These are phyloP conservation scores for Parus major DNA, from an alignment of 2,113 vertebrate genomes.

Conservation along the genomic window DNA sequence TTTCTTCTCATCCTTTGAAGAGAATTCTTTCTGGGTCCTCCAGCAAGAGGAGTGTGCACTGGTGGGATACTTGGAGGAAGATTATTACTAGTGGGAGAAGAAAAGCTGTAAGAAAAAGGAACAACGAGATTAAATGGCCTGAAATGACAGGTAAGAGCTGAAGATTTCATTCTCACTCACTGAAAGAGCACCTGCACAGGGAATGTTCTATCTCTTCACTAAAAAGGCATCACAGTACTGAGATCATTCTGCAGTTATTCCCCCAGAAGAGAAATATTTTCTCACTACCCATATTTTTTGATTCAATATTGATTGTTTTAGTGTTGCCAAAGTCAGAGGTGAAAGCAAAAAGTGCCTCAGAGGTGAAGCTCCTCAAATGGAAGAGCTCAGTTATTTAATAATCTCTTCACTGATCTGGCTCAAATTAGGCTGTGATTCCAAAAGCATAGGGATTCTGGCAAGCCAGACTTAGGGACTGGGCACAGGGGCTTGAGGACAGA, in stretches of 20 bases:
- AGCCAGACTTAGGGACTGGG: background rate
- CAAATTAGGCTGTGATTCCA: background rate
- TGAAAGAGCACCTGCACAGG: background rate
- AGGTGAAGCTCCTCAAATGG: background rate
- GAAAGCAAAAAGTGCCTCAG: slow-evolving; percentile 2
- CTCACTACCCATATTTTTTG: background rate
- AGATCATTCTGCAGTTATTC: background rate
- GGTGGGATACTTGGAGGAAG: background rate
- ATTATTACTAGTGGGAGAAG: background rate
- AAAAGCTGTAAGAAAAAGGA: background rate
- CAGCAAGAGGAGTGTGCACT: too few species aligned
- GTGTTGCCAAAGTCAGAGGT: background rate
- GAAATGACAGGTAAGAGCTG: background rate
- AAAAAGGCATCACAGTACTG: background rate
- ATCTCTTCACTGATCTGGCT: background rate
- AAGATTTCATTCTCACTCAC: background rate
- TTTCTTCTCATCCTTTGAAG: background rate
- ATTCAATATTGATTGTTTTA: slow-evolving; percentile 17
- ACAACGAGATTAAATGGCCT: background rate
- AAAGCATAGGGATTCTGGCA: background rate
- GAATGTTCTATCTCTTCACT: background rate
- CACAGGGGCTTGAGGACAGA: background rate
- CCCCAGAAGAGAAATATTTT: background rate
- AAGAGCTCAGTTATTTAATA: slow-evolving; percentile 30
- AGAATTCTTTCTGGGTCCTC: background rate